Percentiles rank a stretch among this genome's conserved stretches.
Conservation (phyloP, 2,113 vertebrate species). For the Pseudolaguvia tuberculata region DNA sequence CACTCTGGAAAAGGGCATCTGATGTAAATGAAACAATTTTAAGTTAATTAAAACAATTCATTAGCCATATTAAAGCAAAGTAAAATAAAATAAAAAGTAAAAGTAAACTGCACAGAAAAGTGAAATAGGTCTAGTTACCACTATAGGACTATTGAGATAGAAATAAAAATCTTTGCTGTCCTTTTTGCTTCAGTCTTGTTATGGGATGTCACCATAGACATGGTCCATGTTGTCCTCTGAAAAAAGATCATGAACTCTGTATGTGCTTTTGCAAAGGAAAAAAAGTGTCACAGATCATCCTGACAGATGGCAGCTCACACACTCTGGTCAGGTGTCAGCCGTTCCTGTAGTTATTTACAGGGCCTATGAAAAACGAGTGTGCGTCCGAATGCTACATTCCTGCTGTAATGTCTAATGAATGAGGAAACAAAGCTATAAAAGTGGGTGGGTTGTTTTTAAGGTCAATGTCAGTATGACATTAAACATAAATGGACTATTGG, state of each 20-base stretch:
- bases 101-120: neutral
- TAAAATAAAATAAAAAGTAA: neutral
- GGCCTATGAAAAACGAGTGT: conserved; percentile 37
- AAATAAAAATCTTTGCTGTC: neutral
- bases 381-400: conserved; percentile 50
- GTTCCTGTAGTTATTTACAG: conserved; percentile 37
- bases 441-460: neutral
- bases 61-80: neutral
- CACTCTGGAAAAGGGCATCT: too few relatives aligned
- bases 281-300: conserved; percentile 38
- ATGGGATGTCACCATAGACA: neutral
- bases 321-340: conserved; percentile 37
- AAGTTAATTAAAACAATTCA: neutral
- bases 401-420: conserved; percentile 48
- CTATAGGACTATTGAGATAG: neutral
- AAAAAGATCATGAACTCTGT: neutral
- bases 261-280: neutral
- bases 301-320: conserved; percentile 37
- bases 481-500: neutral
- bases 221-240: neutral
- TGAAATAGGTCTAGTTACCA: neutral
- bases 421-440: neutral
- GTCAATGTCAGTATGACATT: too few relatives aligned
- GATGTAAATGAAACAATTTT: too few relatives aligned
- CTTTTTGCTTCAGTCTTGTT: neutral